Evolutionary conservation across 2,113 vertebrate genomes (phyloP).

Genomic region (Rhombomys opimus): DNA sequence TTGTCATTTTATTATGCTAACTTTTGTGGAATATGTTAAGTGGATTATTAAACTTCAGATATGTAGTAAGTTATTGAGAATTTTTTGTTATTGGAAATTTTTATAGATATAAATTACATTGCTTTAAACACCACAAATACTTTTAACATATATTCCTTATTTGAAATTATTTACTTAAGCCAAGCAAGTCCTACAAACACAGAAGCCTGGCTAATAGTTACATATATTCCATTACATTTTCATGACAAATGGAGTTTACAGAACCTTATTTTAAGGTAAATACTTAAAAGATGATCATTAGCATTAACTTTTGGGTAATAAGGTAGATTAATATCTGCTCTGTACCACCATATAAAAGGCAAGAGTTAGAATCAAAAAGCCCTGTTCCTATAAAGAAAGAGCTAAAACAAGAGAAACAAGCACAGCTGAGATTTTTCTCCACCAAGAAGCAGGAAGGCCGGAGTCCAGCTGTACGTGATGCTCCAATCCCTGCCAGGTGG

Average conservation of each 20-base stretch:
- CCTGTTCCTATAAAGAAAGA: background rate
- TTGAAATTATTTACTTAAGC: conserved; percentile 16
- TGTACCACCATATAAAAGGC: background rate
- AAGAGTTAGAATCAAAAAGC: background rate
- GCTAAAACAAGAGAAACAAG: background rate
- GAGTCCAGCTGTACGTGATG: background rate
- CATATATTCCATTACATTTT: background rate
- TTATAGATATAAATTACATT: background rate
- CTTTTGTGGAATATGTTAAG: background rate
- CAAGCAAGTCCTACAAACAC: background rate
- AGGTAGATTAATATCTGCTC: background rate
- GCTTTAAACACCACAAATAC: background rate
- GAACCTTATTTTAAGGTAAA: background rate
- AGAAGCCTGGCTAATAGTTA: background rate
- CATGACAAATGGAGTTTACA: background rate
- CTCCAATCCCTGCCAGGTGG: background rate
- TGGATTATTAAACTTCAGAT: background rate
- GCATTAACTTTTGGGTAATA: background rate
- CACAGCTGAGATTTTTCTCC: background rate
- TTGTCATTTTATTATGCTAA: background rate
- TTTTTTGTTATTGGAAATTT: background rate
- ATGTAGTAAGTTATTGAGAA: background rate
- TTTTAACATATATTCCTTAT: background rate
- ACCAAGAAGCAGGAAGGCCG: background rate
- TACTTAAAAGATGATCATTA: background rate